Conservation (phyloP, 2,113 vertebrate genomes). For the Stomatorhinus ivindoensis region DNA sequence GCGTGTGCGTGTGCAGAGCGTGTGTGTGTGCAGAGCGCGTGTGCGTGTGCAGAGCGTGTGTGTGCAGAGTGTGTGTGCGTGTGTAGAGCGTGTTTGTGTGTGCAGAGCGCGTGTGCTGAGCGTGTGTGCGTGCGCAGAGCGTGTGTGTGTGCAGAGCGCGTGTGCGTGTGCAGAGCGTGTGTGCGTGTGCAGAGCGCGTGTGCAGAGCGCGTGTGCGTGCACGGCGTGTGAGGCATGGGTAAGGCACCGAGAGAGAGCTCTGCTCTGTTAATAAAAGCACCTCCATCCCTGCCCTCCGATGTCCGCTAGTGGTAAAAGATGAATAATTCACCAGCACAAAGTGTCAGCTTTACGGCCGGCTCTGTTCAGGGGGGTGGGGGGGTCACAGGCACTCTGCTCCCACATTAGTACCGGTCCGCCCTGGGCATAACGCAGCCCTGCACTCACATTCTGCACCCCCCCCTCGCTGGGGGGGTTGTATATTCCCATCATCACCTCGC, state of each 20-base stretch:
- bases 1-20: too few species aligned
- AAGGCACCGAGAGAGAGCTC: background rate
- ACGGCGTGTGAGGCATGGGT: background rate
- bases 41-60: background rate
- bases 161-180: background rate
- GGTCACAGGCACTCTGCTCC: background rate
- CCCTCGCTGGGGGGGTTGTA: background rate
- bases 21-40: background rate
- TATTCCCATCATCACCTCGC: background rate
- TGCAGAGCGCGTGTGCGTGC: too few species aligned
- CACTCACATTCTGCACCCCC: background rate
- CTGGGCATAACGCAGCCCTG: background rate
- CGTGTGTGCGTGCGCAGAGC: too few species aligned
- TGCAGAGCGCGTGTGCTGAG: too few species aligned
- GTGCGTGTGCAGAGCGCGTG: background rate
- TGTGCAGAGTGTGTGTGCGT: background rate
- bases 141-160: too few species aligned
- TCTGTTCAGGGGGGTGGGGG: constrained; percentile 18
- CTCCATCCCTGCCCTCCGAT: background rate
- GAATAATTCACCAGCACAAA: constrained; percentile 36
- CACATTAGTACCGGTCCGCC: background rate
- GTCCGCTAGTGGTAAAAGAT: constrained; percentile 8
- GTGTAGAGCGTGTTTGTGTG: too few species aligned
- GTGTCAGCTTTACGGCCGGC: constrained; percentile 29
- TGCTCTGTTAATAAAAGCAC: background rate